phyloP scores from a whole-genome alignment of 2,888 invertebrate genomes.

The Aricia artaxerxes region DNA sequence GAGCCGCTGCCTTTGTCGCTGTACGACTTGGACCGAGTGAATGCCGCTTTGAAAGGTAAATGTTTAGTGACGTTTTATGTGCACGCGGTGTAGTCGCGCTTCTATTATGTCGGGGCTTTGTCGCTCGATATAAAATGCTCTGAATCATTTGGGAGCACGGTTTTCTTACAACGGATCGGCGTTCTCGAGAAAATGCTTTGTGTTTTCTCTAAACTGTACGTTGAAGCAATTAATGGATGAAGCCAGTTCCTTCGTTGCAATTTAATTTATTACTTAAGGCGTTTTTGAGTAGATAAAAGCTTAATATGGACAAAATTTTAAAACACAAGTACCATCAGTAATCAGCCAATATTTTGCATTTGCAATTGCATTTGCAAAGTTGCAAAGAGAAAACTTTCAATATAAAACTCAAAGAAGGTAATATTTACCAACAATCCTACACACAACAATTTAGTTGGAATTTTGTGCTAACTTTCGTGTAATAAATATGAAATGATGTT shows the following conservation, averaged over 20 bases:
- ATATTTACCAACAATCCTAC: no score
- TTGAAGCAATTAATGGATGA: constrained; percentile 8
- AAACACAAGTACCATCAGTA: background rate
- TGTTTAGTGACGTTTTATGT: constrained; percentile 59
- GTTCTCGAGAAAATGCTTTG: constrained; percentile 26
- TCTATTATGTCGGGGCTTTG: constrained; percentile 45
- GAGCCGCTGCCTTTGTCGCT: constrained; percentile 75
- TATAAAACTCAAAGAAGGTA: no score
- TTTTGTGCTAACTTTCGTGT: no score
- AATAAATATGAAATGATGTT: background rate
- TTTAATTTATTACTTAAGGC: background rate
- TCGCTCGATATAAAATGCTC: constrained; percentile 31
- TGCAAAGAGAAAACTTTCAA: no score
- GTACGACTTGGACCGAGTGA: constrained; percentile 77
- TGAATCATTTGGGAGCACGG: constrained; percentile 25
- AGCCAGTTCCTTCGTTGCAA: background rate
- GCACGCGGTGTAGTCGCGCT: constrained; percentile 54
- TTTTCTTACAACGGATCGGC: constrained; percentile 17
- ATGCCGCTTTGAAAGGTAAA: constrained; percentile 78
- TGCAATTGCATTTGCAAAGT: no score
- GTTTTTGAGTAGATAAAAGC: background rate
- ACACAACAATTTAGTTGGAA: no score
- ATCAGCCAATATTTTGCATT: background rate
- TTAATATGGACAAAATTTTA: background rate
- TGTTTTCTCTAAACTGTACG: constrained; percentile 11